A percentile compares a stretch with the other conserved stretches of the same genome.
These are phyloP conservation scores for Rhamphomyia laevipes DNA, from an alignment of 2,888 invertebrate genomes.

Conservation along the genomic window DNA sequence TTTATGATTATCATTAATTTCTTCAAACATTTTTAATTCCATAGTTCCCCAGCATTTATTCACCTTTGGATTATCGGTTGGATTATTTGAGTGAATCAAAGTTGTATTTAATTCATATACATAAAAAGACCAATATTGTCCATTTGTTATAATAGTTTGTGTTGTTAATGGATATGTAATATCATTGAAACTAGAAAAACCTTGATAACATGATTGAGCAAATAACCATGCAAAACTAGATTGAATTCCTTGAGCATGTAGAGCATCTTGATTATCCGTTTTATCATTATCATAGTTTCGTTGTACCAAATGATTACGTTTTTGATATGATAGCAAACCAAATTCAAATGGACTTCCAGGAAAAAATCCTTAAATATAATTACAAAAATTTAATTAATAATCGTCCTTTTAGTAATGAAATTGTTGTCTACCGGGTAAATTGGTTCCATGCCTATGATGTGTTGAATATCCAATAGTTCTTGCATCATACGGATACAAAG, in stretches of 20 bases:
- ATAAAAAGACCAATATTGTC: conserved; percentile 74
- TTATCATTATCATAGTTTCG: conserved; percentile 41
- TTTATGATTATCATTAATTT: conserved; percentile 53
- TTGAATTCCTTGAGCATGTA: conserved; percentile 63
- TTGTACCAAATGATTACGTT: conserved; percentile 46
- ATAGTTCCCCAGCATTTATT: conserved; percentile 74
- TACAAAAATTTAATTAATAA: neutral
- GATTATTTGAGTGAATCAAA: conserved; percentile 48
- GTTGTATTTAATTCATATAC: conserved; percentile 88
- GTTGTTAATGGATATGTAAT: conserved; percentile 81
- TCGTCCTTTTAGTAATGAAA: neutral
- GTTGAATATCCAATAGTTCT: conserved; percentile 45
- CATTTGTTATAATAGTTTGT: conserved; percentile 83
- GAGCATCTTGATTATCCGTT: conserved; percentile 48
- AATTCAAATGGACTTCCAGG: conserved; percentile 68
- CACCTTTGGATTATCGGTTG: conserved; percentile 52
- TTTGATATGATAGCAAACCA: conserved; percentile 64
- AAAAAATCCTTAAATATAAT: conserved; percentile 59
- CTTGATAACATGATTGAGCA: conserved; percentile 69
- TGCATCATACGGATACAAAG: conserved; percentile 49
- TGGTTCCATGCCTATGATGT: conserved; percentile 52
- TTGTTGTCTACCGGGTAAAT: conserved; percentile 53
- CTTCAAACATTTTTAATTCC: conserved; percentile 61
- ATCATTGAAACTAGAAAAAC: conserved; percentile 85
- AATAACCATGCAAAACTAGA: conserved; percentile 70